phyloP scores from a whole-genome alignment of 2,888 invertebrate species.

The Eupithecia abbreviata region DNA sequence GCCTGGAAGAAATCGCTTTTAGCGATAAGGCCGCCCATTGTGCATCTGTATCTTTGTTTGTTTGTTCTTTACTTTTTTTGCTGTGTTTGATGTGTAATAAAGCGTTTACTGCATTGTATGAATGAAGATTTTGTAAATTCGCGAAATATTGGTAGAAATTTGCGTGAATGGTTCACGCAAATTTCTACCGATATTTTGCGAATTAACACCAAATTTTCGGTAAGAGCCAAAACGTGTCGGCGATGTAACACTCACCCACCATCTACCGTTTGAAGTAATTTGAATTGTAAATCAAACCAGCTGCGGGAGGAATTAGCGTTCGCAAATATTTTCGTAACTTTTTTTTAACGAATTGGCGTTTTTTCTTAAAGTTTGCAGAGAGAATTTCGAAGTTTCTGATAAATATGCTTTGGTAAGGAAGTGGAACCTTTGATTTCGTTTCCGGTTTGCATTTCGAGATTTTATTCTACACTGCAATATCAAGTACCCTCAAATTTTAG shows the following conservation, averaged over 20 bases:
- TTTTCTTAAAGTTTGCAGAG: not conserved
- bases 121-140: too few relatives aligned
- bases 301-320: not conserved
- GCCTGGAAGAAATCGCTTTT: too few relatives aligned
- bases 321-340: slow-evolving; percentile 5
- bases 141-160: too few relatives aligned
- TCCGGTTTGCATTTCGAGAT: not conserved
- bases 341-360: not conserved
- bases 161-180: too few relatives aligned
- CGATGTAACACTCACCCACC: not conserved
- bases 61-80: too few relatives aligned
- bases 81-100: too few relatives aligned
- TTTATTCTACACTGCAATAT: too few relatives aligned
- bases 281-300: slow-evolving; percentile 7
- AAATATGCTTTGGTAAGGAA: not conserved
- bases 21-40: too few relatives aligned
- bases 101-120: too few relatives aligned
- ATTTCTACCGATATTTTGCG: not conserved
- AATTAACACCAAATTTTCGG: not conserved
- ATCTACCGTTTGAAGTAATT: not conserved
- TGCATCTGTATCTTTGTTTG: too few relatives aligned
- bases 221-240: slow-evolving; percentile 4
- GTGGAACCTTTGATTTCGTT: not conserved
- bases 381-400: not conserved
- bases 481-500: too few relatives aligned